Evolutionary conservation across 2,888 invertebrate genomes (phyloP).

Genomic region (Conchocele bisecta): DNA sequence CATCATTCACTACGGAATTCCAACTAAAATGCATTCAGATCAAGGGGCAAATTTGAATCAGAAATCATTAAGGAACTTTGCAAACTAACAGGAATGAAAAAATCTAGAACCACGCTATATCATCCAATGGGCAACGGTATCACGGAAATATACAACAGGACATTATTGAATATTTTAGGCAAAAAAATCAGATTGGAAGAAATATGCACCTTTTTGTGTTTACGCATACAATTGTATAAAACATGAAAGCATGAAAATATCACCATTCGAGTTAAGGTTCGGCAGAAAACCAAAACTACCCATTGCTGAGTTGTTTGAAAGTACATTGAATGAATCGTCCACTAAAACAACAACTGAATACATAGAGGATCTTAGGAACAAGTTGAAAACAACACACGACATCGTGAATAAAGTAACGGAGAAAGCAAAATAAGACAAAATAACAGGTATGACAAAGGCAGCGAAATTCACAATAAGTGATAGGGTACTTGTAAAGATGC

Average conservation of each 20-base stretch:
- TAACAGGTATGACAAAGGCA: constrained; percentile 24
- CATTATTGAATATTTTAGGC: constrained; percentile 10
- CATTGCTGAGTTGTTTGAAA: constrained; percentile 32
- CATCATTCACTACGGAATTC: constrained; percentile 20
- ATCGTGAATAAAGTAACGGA: no score
- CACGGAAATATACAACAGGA: not conserved
- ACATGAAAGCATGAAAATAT: constrained; percentile 16
- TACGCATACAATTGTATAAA: constrained; percentile 7
- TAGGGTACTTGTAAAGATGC: constrained; percentile 25
- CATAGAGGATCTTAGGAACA: constrained; percentile 13
- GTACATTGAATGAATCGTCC: not conserved
- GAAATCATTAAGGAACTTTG: constrained; percentile 24
- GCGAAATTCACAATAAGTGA: constrained; percentile 23
- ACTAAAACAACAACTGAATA: constrained; percentile 14
- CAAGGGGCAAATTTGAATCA: constrained; percentile 27
- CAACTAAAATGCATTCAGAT: constrained; percentile 10
- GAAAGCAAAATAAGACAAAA: constrained; percentile 13
- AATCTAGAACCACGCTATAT: not conserved
- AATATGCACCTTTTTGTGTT: not conserved
- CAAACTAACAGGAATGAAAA: not conserved
- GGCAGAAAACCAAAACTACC: constrained; percentile 38
- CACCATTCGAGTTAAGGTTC: constrained; percentile 40
- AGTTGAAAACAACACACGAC: constrained; percentile 10
- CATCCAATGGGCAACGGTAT: constrained; percentile 8
- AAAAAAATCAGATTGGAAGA: constrained; percentile 10